Percentiles rank a stretch among this genome's conserved stretches.
Conservation (phyloP, 1,140 invertebrate species). For the Drosophila azteca region DNA sequence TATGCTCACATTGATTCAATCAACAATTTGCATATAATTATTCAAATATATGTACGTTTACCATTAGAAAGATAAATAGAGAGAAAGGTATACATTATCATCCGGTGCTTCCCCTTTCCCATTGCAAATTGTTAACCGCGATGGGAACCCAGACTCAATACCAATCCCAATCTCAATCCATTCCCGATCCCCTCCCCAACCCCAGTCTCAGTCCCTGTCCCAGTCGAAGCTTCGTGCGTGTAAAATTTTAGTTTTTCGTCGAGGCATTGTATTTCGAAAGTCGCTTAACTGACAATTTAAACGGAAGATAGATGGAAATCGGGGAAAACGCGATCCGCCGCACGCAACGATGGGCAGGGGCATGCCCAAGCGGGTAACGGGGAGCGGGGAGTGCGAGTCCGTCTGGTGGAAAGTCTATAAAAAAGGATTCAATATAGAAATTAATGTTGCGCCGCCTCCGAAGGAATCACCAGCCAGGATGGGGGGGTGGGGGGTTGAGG, state of each 20-base stretch:
- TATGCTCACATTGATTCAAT: too few relatives aligned
- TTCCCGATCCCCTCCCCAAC: not conserved
- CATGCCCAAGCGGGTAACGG: not conserved
- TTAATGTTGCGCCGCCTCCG: slow-evolving; percentile 65
- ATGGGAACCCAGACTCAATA: slow-evolving; percentile 26
- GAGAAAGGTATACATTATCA: slow-evolving; percentile 2
- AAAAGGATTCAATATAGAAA: slow-evolving; percentile 78
- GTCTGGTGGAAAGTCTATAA: slow-evolving; percentile 19
- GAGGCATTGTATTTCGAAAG: slow-evolving; percentile 58
- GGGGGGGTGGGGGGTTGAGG: too few relatives aligned
- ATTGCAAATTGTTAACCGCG: slow-evolving; percentile 35
- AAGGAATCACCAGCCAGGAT: slow-evolving; percentile 14
- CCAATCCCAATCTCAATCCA: slow-evolving; percentile 16
- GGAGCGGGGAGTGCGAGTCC: not conserved
- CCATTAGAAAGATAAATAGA: too few relatives aligned
- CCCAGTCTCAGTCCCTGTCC: not conserved
- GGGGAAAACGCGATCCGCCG: slow-evolving; percentile 39
- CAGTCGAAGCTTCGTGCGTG: slow-evolving; percentile 23
- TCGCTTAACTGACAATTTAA: slow-evolving; percentile 72
- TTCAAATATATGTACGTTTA: too few relatives aligned
- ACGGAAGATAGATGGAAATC: slow-evolving; percentile 39
- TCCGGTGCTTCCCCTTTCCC: slow-evolving; percentile 20
- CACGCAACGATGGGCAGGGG: slow-evolving; percentile 45
- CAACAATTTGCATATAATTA: too few relatives aligned
- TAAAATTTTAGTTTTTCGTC: slow-evolving; percentile 37